Conservation (phyloP, 2,888 invertebrate genomes). For the Acleris cristana region DNA sequence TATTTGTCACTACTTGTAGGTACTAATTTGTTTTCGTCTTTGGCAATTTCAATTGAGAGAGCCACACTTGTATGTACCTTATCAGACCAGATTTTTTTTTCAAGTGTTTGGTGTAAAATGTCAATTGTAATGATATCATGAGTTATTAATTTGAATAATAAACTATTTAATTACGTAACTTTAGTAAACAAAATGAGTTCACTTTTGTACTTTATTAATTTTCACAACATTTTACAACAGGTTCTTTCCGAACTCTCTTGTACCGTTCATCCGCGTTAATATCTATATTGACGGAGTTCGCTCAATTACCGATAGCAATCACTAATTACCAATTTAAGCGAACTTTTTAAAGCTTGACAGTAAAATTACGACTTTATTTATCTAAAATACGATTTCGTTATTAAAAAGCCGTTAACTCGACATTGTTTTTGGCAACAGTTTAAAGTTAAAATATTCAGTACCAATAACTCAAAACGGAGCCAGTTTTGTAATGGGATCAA, state of each 20-base stretch:
- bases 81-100: too few relatives aligned
- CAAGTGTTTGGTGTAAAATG: too few relatives aligned
- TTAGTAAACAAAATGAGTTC: neutral
- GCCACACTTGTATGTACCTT: too few relatives aligned
- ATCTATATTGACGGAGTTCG: slow-evolving; percentile 35
- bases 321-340: slow-evolving; percentile 60
- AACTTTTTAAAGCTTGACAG: slow-evolving; percentile 31
- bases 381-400: slow-evolving; percentile 44
- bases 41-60: too few relatives aligned
- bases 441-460: neutral
- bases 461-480: neutral
- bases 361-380: slow-evolving; percentile 46
- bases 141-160: too few relatives aligned
- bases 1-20: too few relatives aligned
- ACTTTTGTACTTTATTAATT: neutral
- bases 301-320: slow-evolving; percentile 72
- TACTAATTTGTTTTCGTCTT: too few relatives aligned
- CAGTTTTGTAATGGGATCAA: neutral
- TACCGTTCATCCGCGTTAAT: slow-evolving; percentile 28
- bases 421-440: neutral
- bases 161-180: too few relatives aligned
- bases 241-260: slow-evolving; percentile 6
- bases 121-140: too few relatives aligned
- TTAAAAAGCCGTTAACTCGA: slow-evolving; percentile 25
- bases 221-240: neutral